Evolutionary conservation across 2,797 vertebrate genomes (phyloP), one percentile per base, ranked within the genome.

Genomic region (Glossophaga mutica): DNA sequence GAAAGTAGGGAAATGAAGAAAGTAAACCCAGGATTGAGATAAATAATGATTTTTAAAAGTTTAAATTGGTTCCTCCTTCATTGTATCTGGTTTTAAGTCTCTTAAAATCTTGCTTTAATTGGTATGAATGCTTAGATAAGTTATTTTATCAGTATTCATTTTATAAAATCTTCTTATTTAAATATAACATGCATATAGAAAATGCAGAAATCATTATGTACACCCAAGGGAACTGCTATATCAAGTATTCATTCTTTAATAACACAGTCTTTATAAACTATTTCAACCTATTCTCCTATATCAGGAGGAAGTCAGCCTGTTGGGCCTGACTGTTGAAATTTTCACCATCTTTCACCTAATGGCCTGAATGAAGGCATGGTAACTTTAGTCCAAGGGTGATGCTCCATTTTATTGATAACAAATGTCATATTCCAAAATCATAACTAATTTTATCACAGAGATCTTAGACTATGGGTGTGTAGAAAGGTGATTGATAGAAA

Each of bases 31-130:
- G 11, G n/a, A 48, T 15, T 39, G 59, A 92, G 62, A 84, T 55
- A 87, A 87, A 68, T 55, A 84, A 37, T 19, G 34, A 83, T 71
- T 70, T 89, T 76, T 0, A 55, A 87, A 95, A 83, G 22, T 55
- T 74, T 55, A 82, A 59, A 34, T 71, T 82, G 29, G 0, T 59
- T 94, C 24, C 52, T 87, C 39, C 37, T 82, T 85, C 46, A 87
- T 87, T 91, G 77, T 91, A 68, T 37, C 32, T 42, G 78, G 82
- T 90, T 55, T 88, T 84, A 91, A 84, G n/a, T 94, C 32, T 90
- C 91, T 90, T 70, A 4, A 95, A 77, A 42, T 73, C 26, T 86
- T 83, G 12, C 16, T 95, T 85, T 94, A 77, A 92, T 42, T 55
- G 6, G 12, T 87, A 46, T 86, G 32, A 62, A 73, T 86, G 96